These are phyloP conservation scores for Pseudomugil tenellus DNA, from an alignment of 2,797 vertebrate species.

Conservation along the genomic window DNA sequence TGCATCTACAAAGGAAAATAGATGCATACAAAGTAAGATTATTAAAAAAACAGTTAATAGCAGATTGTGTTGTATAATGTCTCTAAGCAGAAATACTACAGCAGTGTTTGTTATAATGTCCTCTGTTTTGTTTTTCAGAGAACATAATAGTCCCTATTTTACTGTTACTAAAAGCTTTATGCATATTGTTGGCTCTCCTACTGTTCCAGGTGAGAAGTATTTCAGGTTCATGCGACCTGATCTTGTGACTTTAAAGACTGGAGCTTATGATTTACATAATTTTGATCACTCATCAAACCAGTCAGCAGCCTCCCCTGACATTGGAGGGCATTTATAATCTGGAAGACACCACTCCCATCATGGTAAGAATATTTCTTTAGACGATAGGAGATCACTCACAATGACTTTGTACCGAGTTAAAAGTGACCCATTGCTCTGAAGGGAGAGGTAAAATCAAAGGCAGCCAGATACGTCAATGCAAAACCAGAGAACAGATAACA, in stretches of 20 bases:
- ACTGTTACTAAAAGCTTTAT: background rate
- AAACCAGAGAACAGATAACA: no score
- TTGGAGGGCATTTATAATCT: no score
- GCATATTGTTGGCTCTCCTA: background rate
- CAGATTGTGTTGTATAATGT: background rate
- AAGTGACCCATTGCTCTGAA: no score
- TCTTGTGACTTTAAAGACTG: no score
- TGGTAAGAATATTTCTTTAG: no score
- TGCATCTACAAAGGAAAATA: slow-evolving; percentile 7
- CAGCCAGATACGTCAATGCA: no score
- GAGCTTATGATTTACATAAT: no score
- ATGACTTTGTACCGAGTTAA: no score
- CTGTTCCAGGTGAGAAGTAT: background rate
- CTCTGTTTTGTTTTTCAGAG: background rate
- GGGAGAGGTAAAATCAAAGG: no score
- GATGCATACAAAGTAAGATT: slow-evolving; percentile 7
- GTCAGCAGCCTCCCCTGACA: no score
- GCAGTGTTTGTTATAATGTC: background rate
- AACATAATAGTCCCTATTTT: background rate
- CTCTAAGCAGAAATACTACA: background rate
- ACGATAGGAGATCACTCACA: no score
- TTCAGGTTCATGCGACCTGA: background rate
- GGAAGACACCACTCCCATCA: no score
- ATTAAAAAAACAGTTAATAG: background rate
- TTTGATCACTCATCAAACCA: background rate